phyloP scores from a whole-genome alignment of 1,140 invertebrate genomes.

The Drosophila subpulchrella region DNA sequence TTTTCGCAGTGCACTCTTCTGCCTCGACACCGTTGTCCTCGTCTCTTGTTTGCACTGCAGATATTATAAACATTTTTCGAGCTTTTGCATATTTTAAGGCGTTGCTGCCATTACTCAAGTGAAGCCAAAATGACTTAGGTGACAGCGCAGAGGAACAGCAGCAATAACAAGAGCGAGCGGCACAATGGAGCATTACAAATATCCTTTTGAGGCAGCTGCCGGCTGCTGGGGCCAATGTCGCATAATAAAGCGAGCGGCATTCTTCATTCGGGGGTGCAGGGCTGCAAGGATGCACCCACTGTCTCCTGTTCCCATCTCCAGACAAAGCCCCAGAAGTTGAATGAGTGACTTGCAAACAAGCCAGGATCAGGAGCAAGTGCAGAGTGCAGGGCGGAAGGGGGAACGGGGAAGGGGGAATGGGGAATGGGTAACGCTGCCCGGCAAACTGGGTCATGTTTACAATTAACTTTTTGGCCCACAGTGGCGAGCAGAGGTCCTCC shows the following conservation, averaged over 20 bases:
- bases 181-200: slow-evolving; percentile 71
- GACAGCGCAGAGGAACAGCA: slow-evolving; percentile 42
- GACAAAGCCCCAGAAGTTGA: slow-evolving; percentile 37
- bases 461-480: slow-evolving; percentile 73
- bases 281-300: slow-evolving; percentile 1
- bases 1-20: slow-evolving; percentile 1
- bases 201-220: slow-evolving; percentile 53
- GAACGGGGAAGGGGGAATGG: neutral
- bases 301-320: slow-evolving; percentile 34
- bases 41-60: slow-evolving; percentile 60
- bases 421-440: slow-evolving; percentile 14
- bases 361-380: slow-evolving; percentile 3
- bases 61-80: slow-evolving; percentile 79
- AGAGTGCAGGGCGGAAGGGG: neutral
- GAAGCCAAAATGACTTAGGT: slow-evolving; percentile 62
- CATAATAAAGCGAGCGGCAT: slow-evolving; percentile 70
- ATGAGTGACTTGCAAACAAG: slow-evolving; percentile 28
- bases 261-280: slow-evolving; percentile 38
- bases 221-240: slow-evolving; percentile 52
- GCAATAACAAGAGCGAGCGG: slow-evolving; percentile 11
- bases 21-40: slow-evolving; percentile 25
- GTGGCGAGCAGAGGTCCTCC: slow-evolving; percentile 14
- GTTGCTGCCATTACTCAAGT: slow-evolving; percentile 66
- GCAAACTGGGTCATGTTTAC: slow-evolving; percentile 78
- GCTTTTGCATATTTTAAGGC: slow-evolving; percentile 73